These are phyloP conservation scores for Halictus quadricinctus DNA, from an alignment of 2,888 invertebrate species.

Conservation along the genomic window DNA sequence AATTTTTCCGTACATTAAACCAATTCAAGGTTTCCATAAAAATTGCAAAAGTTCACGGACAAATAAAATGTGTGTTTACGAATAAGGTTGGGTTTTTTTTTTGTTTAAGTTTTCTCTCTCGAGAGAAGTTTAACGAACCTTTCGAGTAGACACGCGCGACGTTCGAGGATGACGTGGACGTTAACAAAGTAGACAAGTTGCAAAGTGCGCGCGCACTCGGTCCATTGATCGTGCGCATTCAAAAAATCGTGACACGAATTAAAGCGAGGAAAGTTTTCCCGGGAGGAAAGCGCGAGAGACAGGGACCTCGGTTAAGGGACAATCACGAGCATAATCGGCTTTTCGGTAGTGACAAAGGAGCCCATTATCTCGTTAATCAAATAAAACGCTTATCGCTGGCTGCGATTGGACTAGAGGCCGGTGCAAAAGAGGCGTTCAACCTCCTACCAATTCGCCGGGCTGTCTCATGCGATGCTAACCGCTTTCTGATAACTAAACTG, in stretches of 20 bases:
- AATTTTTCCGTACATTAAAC: no score
- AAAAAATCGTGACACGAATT: slow-evolving; percentile 48
- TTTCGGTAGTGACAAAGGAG: slow-evolving; percentile 74
- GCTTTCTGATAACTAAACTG: background rate
- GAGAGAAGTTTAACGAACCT: no score
- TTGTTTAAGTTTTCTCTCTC: no score
- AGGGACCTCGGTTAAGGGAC: slow-evolving; percentile 53
- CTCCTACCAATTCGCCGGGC: background rate
- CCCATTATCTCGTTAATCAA: slow-evolving; percentile 71
- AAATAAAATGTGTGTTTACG: no score
- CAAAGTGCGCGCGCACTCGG: no score
- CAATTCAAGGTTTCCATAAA: no score
- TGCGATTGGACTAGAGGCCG: slow-evolving; percentile 50
- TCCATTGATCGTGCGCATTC: no score
- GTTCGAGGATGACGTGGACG: no score
- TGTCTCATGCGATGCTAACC: background rate
- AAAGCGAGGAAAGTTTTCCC: slow-evolving; percentile 48
- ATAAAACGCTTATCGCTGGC: slow-evolving; percentile 70
- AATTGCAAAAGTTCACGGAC: no score
- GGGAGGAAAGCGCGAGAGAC: slow-evolving; percentile 52
- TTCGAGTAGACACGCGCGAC: no score
- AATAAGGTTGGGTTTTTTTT: no score
- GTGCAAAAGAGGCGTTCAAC: slow-evolving; percentile 46
- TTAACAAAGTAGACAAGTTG: no score
- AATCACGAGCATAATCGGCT: slow-evolving; percentile 72